A percentile compares a stretch with the other conserved stretches of the same genome.
phyloP scores from a whole-genome alignment of 2,888 invertebrate species.

The Mylabris sibirica region DNA sequence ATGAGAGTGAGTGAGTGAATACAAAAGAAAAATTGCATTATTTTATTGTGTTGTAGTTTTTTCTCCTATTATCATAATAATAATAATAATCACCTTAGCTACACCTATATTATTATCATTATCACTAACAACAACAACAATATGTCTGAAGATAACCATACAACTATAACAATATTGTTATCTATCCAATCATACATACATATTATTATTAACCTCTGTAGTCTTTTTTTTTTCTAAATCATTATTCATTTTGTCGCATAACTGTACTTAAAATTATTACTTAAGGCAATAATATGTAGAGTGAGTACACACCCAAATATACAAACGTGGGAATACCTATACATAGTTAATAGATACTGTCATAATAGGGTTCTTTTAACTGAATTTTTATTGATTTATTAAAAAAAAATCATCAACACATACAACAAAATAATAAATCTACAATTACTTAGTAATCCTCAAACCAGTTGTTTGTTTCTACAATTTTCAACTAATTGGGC shows the following conservation, averaged over 20 bases:
- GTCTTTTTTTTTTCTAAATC: constrained; percentile 16
- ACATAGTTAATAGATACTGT: constrained; percentile 20
- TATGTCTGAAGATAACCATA: background rate
- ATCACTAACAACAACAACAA: background rate
- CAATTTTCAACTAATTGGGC: too few species aligned
- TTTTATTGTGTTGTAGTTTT: background rate
- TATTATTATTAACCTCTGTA: background rate
- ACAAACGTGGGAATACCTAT: constrained; percentile 29
- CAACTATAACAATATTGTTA: background rate
- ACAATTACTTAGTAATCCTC: too few species aligned
- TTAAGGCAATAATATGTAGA: constrained; percentile 36
- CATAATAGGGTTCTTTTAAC: background rate
- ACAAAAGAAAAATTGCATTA: background rate
- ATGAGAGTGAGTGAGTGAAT: background rate
- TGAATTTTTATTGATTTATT: background rate
- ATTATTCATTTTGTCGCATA: constrained; percentile 45
- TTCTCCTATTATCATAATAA: background rate
- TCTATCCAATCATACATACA: background rate
- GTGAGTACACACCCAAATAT: constrained; percentile 45
- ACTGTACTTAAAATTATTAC: constrained; percentile 50
- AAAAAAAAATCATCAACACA: too few species aligned
- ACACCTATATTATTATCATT: constrained; percentile 2
- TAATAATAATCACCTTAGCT: background rate
- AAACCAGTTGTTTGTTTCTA: background rate
- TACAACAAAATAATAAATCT: too few species aligned